A percentile compares a stretch with the other conserved stretches of the same genome.
phyloP scores from a whole-genome alignment of 2,888 invertebrate genomes.

The Heliconius cydno region DNA sequence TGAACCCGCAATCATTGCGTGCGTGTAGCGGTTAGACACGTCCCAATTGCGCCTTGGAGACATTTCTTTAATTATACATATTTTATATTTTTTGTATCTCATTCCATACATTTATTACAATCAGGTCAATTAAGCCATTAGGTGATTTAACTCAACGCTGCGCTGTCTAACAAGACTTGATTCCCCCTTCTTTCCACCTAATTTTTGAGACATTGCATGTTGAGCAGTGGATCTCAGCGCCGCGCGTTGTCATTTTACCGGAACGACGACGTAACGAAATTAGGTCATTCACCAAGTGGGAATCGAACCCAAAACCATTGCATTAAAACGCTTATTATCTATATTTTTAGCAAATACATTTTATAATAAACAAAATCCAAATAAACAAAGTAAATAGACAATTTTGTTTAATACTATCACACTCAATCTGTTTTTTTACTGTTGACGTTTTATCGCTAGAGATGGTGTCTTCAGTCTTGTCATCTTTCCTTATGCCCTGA shows the following conservation, averaged over 20 bases:
- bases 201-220: not conserved
- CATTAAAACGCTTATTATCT: no score
- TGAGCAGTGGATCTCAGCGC: not conserved
- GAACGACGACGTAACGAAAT: not conserved
- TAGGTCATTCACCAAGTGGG: fast-evolving
- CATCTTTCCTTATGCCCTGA: slow-evolving; percentile 5
- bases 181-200: not conserved
- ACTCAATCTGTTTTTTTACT: slow-evolving; percentile 11
- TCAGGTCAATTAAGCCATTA: not conserved
- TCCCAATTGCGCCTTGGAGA: slow-evolving; percentile 1
- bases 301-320: not conserved
- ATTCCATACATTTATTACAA: not conserved
- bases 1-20: not conserved
- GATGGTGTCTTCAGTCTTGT: not conserved
- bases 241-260: not conserved
- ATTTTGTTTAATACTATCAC: not conserved
- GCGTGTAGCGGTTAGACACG: not conserved
- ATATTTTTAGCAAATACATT: not conserved
- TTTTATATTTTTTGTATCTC: no score
- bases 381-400: not conserved
- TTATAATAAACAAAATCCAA: not conserved
- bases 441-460: not conserved
- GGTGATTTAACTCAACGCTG: not conserved
- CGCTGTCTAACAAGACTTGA: not conserved
- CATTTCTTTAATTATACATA: not conserved